Evolutionary conservation across 2,797 vertebrate genomes (phyloP), one percentile per base, ranked within the genome.

Genomic region (Odontamblyopus lacepedii): DNA sequence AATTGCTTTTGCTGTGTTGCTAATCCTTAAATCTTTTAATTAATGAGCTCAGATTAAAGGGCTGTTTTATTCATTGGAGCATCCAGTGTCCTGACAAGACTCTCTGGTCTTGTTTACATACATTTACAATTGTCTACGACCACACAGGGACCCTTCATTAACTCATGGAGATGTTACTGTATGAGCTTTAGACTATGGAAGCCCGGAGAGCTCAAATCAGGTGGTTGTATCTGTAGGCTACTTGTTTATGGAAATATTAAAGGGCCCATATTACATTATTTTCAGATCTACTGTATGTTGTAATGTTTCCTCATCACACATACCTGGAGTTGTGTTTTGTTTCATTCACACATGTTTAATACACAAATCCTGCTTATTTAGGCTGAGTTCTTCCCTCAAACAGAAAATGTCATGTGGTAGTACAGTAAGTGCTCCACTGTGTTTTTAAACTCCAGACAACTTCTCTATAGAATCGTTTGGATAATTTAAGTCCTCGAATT

Each of bases 1-100:
- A 82, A 90, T 87, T 85, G 76, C 69, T 68, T 85, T 76, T 73
- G 68, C 79, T 79, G 85, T 55, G 19, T 44, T 66, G 70, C 72
- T 92, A 91, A 91, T 91, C 87, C 81, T 66, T 78, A 80, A 90
- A 91, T 87, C 89, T 87, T 76, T 75, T 86, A 85, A 91, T 88
- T 83, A 87, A 88, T 80, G 88, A 63, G 48, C 65, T 72, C 67
- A 77, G 70, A 77, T 76, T 81, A 66, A 76, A 75, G 72, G 41
- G 56, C 67, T 67, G 59, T 76, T 76, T 88, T 81, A 83, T 85
- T 82, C 84, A 81, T 79, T 76, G 75, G 70, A 77, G 77, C 13
- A 6, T 69, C 71, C 72, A 63, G 70, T 77, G 62, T 81, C 63
- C 70, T 80, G 78, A 85, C 69, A 56, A 71, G 78, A 74, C 77